These are phyloP conservation scores for Gallinago solitaria DNA, from an alignment of 2,797 vertebrate species.

Conservation along the genomic window DNA sequence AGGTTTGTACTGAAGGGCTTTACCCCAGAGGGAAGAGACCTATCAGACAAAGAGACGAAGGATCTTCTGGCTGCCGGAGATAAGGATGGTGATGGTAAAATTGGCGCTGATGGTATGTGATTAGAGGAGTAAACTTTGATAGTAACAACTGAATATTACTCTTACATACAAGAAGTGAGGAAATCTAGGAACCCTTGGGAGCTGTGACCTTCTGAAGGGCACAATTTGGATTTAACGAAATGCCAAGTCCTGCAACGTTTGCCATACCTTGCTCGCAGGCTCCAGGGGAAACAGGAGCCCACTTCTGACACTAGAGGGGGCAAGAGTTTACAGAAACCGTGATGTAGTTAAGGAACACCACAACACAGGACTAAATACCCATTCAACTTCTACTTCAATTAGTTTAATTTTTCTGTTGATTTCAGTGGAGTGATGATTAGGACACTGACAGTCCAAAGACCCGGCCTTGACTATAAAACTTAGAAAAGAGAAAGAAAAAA, in stretches of 20 bases:
- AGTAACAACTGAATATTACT: background rate
- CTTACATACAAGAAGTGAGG: background rate
- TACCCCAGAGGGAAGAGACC: slow-evolving; percentile 85
- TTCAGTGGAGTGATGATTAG: background rate
- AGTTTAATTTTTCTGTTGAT: background rate
- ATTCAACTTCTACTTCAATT: background rate
- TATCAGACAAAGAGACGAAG: slow-evolving; percentile 91
- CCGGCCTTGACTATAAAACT: background rate
- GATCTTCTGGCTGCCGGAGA: slow-evolving; percentile 89
- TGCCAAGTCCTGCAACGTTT: background rate
- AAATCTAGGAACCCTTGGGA: background rate
- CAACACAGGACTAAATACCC: background rate
- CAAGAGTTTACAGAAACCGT: background rate
- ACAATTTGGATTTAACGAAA: background rate
- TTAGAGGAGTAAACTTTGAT: background rate
- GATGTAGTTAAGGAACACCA: background rate
- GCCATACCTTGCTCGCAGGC: background rate
- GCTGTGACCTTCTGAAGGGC: slow-evolving; percentile 47
- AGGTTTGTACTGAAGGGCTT: slow-evolving; percentile 92
- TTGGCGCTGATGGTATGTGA: slow-evolving; percentile 89
- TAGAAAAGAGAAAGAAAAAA: background rate
- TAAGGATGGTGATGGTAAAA: slow-evolving; percentile 96
- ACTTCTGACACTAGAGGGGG: slow-evolving; percentile 56
- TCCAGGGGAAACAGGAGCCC: background rate
- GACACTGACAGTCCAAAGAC: background rate